Conservation (phyloP, 2,888 invertebrate species). For the Lepeophtheirus nordmannii region DNA sequence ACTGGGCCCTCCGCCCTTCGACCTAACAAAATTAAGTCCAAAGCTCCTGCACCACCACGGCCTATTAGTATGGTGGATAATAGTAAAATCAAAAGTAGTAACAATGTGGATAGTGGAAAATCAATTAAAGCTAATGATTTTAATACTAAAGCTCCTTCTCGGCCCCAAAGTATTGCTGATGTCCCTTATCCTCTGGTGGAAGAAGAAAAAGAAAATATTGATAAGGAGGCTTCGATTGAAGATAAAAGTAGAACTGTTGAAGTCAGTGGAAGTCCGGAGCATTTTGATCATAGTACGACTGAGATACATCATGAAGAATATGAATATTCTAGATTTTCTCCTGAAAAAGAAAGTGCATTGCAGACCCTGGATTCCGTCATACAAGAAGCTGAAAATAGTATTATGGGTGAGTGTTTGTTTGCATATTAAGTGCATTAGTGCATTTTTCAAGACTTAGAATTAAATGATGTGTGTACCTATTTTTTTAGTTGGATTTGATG, state of each 20-base stretch:
- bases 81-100: background rate
- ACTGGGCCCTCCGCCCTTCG: background rate
- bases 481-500: background rate
- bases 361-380: constrained; percentile 20
- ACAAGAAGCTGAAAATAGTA: constrained; percentile 21
- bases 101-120: background rate
- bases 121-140: too few relatives aligned
- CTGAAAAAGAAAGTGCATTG: constrained; percentile 23
- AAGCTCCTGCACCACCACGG: background rate
- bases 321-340: constrained; percentile 11
- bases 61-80: background rate
- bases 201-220: too few relatives aligned
- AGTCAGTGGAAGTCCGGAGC: too few relatives aligned
- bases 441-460: background rate
- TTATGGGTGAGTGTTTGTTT: constrained; percentile 1
- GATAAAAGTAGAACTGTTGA: too few relatives aligned
- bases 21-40: background rate
- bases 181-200: background rate
- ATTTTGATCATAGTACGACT: too few relatives aligned
- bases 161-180: background rate
- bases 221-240: too few relatives aligned
- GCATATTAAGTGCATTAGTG: background rate
- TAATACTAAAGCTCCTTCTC: background rate
- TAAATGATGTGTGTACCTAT: background rate
- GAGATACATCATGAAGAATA: background rate